Percentiles rank a stretch among this genome's conserved stretches.
These are phyloP conservation scores for Tinea trinotella DNA, from an alignment of 2,888 invertebrate genomes.

Conservation along the genomic window DNA sequence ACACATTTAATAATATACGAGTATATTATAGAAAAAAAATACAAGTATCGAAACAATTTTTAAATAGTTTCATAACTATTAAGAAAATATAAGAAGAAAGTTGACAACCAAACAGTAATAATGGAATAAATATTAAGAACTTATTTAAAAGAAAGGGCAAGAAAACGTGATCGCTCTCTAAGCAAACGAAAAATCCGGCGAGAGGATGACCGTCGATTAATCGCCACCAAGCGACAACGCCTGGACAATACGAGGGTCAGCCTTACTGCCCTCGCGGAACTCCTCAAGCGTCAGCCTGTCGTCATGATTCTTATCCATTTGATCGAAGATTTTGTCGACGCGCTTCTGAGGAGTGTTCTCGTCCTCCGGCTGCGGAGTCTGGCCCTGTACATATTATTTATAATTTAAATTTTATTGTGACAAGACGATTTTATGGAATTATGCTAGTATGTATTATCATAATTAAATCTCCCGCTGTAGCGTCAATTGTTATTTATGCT, in stretches of 20 bases:
- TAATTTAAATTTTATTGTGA: too few species aligned
- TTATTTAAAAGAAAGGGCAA: slow-evolving; percentile 23
- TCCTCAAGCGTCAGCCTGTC: slow-evolving; percentile 96
- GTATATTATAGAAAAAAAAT: too few species aligned
- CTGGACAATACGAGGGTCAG: slow-evolving; percentile 98
- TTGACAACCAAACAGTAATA: slow-evolving; percentile 28
- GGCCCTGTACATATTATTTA: slow-evolving; percentile 82
- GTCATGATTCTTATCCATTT: slow-evolving; percentile 99
- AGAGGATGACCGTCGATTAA: slow-evolving; percentile 72
- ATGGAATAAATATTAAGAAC: slow-evolving; percentile 25
- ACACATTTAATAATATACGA: too few species aligned
- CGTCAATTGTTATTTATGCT: too few species aligned
- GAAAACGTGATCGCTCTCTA: slow-evolving; percentile 26
- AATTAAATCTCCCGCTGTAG: too few species aligned
- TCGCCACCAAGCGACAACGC: slow-evolving; percentile 89
- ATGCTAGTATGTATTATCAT: too few species aligned
- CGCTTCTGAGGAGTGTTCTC: slow-evolving; percentile 95
- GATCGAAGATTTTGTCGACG: slow-evolving; percentile 98
- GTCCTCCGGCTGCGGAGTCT: slow-evolving; percentile 89
- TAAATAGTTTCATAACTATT: too few species aligned
- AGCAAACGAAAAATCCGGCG: slow-evolving; percentile 65
- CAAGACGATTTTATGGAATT: too few species aligned
- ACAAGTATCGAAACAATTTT: too few species aligned
- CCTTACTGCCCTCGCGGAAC: slow-evolving; percentile 97
- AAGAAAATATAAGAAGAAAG: too few species aligned